A percentile compares a stretch with the other conserved stretches of the same genome.
Evolutionary conservation across 2,797 vertebrate species (phyloP).

Genomic region (Lepilemur septentrionalis): DNA sequence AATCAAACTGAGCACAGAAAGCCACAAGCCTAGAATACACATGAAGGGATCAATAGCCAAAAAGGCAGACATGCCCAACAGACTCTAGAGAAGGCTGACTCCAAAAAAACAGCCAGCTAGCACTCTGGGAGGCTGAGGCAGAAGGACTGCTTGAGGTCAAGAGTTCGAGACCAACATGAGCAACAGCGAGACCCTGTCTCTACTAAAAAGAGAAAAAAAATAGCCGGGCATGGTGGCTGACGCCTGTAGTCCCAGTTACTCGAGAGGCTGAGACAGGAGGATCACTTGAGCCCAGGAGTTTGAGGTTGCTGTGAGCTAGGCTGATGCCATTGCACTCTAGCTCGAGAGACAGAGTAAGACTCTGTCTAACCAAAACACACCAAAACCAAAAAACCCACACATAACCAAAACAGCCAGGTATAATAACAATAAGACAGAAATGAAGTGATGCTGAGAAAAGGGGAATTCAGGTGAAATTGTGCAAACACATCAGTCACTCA

Average conservation of each 20-base stretch:
- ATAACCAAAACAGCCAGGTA: neutral
- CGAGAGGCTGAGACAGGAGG: neutral
- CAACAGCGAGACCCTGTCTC: too few relatives aligned
- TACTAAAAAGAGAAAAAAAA: too few relatives aligned
- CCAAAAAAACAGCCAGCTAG: neutral
- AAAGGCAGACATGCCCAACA: neutral
- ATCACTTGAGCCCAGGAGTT: neutral
- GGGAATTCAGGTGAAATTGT: neutral
- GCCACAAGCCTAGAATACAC: neutral
- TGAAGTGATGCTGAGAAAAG: neutral
- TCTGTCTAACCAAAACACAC: too few relatives aligned
- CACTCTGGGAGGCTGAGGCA: neutral
- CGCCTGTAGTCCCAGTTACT: too few relatives aligned
- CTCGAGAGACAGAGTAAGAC: neutral
- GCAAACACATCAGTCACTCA: neutral
- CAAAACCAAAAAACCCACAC: neutral
- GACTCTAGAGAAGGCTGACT: neutral
- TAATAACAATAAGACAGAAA: neutral
- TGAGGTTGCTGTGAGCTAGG: neutral
- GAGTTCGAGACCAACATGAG: neutral
- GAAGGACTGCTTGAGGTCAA: too few relatives aligned
- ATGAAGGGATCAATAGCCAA: neutral
- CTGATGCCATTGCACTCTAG: neutral
- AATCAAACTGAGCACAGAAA: constrained; percentile 9
- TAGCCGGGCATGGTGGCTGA: too few relatives aligned